Base-by-base conservation (phyloP, 2,797 vertebrate species). In the Myiothlypis coronata region DNA sequence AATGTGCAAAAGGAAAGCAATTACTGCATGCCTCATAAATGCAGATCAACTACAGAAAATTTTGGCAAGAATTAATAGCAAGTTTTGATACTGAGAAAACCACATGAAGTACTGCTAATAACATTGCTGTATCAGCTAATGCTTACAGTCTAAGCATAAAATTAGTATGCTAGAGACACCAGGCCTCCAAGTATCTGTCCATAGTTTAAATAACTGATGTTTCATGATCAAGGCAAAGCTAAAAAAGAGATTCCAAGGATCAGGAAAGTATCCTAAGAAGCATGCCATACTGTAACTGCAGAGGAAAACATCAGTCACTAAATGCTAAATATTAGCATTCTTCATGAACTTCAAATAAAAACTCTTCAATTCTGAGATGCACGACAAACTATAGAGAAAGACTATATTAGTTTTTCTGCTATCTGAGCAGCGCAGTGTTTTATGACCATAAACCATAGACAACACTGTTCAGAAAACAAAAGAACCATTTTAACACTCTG, bases 131-230 rank as follows among this genome's bases (percentile, higher is more conserved):
- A 44, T 22, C 47, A 92, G 39, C 28, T 69, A n/a, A 28, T 61
- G 12, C 14, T 34, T 57, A 68, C 34, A 59, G 14, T 46, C 22
- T 12, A 88, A 72, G 24, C 4, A 64, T 43, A 76, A 65, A 46
- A 23, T 11, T 0, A 49, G 43, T 46, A 1, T 3, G 44, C 30
- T 55, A 37, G 16, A 81, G 47, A 81, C 49, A 56, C 1, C 8
- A 71, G 27, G 27, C 27, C 24, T 59, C 61, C 35, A 67, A 61
- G 17, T 24, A 80, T 55, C 75, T 83, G 20, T 15, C 32, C 30
- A 17, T 3, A 46, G 17, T 69, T 82, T 41, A 53, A 34, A 35
- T 44, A 86, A 75, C 18, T 67, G 30, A 72, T 44, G 11, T 59
- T 76, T 74, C 37, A 49, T 2, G 7, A 70, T 23, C 64, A 84